These are phyloP conservation scores for Leptarthrus brevirostris DNA, from an alignment of 2,888 invertebrate genomes.

Conservation along the genomic window DNA sequence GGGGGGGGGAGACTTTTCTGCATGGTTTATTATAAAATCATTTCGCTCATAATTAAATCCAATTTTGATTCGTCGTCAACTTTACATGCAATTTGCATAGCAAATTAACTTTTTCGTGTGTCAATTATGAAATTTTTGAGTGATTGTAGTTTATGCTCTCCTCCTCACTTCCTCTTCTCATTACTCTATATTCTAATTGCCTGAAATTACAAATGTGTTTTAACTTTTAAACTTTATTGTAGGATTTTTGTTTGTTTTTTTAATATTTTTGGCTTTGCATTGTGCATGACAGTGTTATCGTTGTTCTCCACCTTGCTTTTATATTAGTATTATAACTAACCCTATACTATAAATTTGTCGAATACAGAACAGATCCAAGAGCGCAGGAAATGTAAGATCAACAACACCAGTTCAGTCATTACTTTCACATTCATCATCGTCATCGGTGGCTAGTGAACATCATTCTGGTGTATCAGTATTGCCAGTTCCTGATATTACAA, in stretches of 20 bases:
- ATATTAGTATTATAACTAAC: too few relatives aligned
- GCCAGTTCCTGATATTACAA: not conserved
- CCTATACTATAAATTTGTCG: too few relatives aligned
- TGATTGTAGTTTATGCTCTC: too few relatives aligned
- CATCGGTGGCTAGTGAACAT: conserved; percentile 39
- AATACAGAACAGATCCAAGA: not conserved
- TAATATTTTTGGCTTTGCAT: too few relatives aligned
- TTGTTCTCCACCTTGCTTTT: too few relatives aligned
- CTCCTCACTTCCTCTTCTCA: too few relatives aligned
- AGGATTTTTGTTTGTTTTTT: not conserved
- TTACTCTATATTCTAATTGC: too few relatives aligned
- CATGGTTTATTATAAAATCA: conserved; percentile 2
- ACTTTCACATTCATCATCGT: conserved; percentile 26
- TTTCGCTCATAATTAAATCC: conserved; percentile 33
- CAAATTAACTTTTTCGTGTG: conserved; percentile 11
- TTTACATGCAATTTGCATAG: conserved; percentile 35
- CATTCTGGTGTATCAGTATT: not conserved
- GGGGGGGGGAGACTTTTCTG: too few relatives aligned
- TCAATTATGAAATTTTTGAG: not conserved
- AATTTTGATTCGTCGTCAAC: conserved; percentile 18
- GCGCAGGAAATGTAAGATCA: not conserved
- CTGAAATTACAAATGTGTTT: too few relatives aligned
- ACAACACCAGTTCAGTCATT: conserved; percentile 13
- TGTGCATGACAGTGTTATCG: too few relatives aligned
- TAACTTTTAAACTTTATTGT: too few relatives aligned